phyloP scores from a whole-genome alignment of 2,888 invertebrate species.

The Andrena camellia region DNA sequence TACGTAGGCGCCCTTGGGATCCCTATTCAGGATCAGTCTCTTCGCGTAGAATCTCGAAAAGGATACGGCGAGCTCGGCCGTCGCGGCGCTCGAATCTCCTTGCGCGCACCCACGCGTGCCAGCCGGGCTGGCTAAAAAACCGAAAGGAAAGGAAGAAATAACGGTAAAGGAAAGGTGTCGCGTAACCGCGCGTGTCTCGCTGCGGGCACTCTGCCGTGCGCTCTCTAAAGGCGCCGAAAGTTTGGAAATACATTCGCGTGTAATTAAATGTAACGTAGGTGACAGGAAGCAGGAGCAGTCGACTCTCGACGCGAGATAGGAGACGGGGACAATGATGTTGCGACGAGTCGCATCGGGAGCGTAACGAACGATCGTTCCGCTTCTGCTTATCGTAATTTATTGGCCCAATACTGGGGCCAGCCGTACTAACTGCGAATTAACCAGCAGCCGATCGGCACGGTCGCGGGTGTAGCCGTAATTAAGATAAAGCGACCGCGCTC shows the following conservation, averaged over 20 bases:
- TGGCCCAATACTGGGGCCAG: constrained; percentile 18
- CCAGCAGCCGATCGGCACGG: constrained; percentile 41
- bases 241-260: neutral
- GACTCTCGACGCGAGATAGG: neutral
- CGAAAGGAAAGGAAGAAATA: constrained; percentile 16
- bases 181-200: neutral
- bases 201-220: neutral
- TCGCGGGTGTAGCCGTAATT: constrained; percentile 60
- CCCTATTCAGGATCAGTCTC: constrained; percentile 74
- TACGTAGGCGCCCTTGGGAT: constrained; percentile 82
- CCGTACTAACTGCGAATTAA: constrained; percentile 57
- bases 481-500: constrained; percentile 56
- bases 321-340: neutral
- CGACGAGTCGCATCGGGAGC: neutral
- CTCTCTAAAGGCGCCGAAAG: neutral
- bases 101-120: constrained; percentile 38
- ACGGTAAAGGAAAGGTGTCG: constrained; percentile 48
- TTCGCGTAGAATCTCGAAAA: constrained; percentile 75
- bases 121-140: constrained; percentile 1
- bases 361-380: constrained; percentile 21
- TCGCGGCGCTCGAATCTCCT: constrained; percentile 26
- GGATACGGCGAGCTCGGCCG: constrained; percentile 63
- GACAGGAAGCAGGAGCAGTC: neutral
- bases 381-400: constrained; percentile 47
- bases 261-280: neutral